Evolutionary conservation across 1,140 invertebrate species (phyloP), one percentile per base, ranked within the genome.

Genomic region (Teleogryllus occipitalis): DNA sequence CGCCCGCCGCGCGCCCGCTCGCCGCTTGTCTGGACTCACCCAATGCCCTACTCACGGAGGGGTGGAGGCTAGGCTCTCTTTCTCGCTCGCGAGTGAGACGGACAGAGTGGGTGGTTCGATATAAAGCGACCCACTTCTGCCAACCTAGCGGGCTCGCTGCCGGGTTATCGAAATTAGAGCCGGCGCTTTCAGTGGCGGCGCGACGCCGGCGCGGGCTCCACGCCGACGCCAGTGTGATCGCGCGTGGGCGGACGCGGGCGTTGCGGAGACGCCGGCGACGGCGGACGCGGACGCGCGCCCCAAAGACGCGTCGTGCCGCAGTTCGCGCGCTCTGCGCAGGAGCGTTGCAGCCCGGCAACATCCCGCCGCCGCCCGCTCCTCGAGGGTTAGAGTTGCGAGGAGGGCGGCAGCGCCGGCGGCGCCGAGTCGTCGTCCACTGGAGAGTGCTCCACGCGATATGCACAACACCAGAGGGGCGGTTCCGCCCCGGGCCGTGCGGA

Each of bases 51-150:
- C 54, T 65, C 54, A 65, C 18, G 54, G 54, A 65, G 54, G 54
- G 54, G 54, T 2, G 54, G 54, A 65, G 49, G 54, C 54, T 65
- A 65, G 54, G 54, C 54, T 65, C 54, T 65, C 54, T 65, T 65
- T 65, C 54, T 65, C 54, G 54, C 54, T 65, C 54, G 54, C 54
- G 54, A 65, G 54, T 18, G 54, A 65, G 54, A 65, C 54, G 54
- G 54, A 65, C 54, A 18, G 54, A 65, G 54, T 65, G 54, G 54
- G 54, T 65, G 54, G 49, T 65, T 65, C 54, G 49, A 65, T 65
- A 65, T 65, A 65, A 65, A 65, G 54, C 54, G 54, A 65, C 54
- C 54, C 54, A 65, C 54, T 65, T 65, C 54, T 65, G 54, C 54
- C 54, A 65, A 65, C 54, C 54, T 65, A 65, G 54, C 54, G 54